phyloP scores from a whole-genome alignment of 1,140 invertebrate species.

The Zophobas morio region DNA sequence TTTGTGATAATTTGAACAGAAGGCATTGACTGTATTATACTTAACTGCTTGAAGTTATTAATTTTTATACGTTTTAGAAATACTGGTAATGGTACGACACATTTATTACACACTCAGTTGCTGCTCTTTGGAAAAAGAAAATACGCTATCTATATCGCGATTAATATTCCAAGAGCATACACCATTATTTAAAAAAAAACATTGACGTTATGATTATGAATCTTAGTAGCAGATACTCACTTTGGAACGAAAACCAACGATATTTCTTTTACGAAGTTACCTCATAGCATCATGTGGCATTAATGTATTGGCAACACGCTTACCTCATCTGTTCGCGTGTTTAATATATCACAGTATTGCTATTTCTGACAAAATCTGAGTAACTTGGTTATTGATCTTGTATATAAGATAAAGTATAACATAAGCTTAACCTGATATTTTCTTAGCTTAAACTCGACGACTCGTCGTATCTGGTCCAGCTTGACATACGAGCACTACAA shows the following conservation, averaged over 20 bases:
- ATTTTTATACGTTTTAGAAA: not conserved
- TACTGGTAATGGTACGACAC: not conserved
- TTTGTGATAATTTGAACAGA: no score
- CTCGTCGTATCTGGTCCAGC: no score
- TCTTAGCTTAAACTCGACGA: no score
- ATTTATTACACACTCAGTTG: conserved; percentile 10
- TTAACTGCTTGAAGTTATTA: not conserved
- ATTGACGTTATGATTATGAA: no score
- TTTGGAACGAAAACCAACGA: conserved; percentile 18
- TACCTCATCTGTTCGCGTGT: conserved; percentile 38
- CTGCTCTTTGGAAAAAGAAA: not conserved
- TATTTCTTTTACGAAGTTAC: conserved; percentile 36
- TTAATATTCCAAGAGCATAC: no score
- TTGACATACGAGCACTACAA: no score
- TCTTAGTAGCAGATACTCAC: not conserved
- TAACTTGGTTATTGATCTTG: conserved; percentile 26
- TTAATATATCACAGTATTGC: conserved; percentile 35
- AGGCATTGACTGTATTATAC: no score
- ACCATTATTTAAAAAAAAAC: no score
- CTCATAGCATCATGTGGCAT: conserved; percentile 24
- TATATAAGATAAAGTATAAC: conserved; percentile 9
- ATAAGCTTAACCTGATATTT: not conserved
- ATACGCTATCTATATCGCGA: no score
- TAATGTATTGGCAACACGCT: conserved; percentile 42
- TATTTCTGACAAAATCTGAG: conserved; percentile 31